These are phyloP conservation scores for Chloebia gouldiae DNA, from an alignment of 2,113 vertebrate genomes.

Conservation along the genomic window DNA sequence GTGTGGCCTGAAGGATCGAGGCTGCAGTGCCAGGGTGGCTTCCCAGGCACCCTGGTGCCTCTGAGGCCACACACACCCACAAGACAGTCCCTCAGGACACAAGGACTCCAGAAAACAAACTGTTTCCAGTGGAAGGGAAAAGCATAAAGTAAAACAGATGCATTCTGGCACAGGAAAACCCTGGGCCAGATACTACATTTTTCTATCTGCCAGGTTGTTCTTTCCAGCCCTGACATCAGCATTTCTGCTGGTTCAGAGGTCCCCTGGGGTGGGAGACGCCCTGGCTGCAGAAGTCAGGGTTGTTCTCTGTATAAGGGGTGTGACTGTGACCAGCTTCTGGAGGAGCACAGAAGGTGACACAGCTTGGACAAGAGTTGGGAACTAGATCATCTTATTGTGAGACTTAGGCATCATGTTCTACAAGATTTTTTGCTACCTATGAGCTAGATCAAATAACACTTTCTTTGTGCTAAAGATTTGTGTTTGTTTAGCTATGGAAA, in stretches of 20 bases:
- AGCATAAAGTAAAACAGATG: not conserved
- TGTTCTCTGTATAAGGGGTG: not conserved
- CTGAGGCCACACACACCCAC: not conserved
- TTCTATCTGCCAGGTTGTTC: not conserved
- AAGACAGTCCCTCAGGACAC: not conserved
- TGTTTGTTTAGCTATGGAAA: not conserved
- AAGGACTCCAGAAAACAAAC: not conserved
- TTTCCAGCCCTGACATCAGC: not conserved
- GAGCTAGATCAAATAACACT: not conserved
- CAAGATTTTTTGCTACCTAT: not conserved
- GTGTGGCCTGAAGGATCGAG: not conserved
- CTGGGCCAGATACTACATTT: not conserved
- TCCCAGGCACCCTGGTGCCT: not conserved
- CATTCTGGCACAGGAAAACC: not conserved
- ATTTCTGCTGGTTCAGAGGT: not conserved
- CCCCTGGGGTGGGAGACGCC: not conserved
- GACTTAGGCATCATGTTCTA: not conserved
- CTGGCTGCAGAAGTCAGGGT: not conserved
- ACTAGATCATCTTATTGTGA: not conserved
- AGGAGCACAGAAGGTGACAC: not conserved
- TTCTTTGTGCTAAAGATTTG: not conserved
- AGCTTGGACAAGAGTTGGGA: not conserved
- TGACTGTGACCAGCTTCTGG: not conserved
- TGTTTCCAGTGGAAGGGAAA: not conserved
- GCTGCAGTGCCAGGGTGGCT: not conserved